Base-by-base conservation (phyloP, 2,113 vertebrate species). In the Callopanchax toddi region DNA sequence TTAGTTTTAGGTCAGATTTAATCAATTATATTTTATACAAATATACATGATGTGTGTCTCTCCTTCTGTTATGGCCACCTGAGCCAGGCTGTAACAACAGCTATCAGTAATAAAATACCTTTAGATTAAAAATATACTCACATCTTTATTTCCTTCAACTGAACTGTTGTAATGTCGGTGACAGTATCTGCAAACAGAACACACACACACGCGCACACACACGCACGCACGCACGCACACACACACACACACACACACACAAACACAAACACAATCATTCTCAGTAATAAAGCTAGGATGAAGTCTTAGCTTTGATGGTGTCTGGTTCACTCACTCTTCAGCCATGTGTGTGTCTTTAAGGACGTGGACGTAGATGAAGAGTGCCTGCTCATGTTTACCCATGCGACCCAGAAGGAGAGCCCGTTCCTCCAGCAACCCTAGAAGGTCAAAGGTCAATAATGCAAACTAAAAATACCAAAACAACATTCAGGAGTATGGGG, bases 351-450 rank as follows among this genome's bases (percentile, higher is more conserved):
- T 97, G 70, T 98, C 94, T 52, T 95, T 95, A 73, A 99, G 89
- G 82, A 98, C 83, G 85, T 99, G 97, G 48, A 99, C 97, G 3
- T 99, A 99, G 87, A 99, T 98, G 89, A 96, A 98, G 23, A 99
- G 94, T 43, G 97, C 96, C 90, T 99, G 97, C 43, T 99, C 97
- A 0, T 99, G 97, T 69, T 97, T 98, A 8, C 97, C 97, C 97
- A 99, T 99, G 45, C 95, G 94, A 17, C 97, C 97, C 88, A 99
- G 82, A 0, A 99, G 93, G 55, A 99, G 78, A 21, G 97, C 97
- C 36, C 96, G 92, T 77, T 99, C 97, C 90, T 99, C 97, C 67
- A 99, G 84, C 34, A 99, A 93, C 43, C 97, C 97, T 98, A 66
- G 6, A 0, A 69, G 21, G 63, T 1, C 32, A 17, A 32, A 48